These are phyloP conservation scores for Leucoraja erinaceus DNA, from an alignment of 2,113 vertebrate species.

Conservation along the genomic window DNA sequence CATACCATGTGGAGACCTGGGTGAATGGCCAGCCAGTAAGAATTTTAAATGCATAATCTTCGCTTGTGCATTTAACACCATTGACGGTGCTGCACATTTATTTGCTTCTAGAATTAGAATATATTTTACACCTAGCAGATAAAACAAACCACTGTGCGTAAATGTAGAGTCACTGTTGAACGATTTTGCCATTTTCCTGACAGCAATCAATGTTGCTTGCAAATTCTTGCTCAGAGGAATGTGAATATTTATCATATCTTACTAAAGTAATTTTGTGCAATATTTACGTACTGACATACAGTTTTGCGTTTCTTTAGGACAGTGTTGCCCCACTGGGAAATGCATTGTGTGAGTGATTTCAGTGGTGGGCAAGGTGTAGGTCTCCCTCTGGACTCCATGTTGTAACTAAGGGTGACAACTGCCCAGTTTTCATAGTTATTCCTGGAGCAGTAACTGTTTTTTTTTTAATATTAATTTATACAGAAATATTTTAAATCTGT, in stretches of 20 bases:
- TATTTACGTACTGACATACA: neutral
- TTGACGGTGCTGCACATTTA: no score
- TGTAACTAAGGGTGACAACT: neutral
- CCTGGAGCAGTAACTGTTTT: neutral
- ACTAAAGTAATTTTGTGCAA: neutral
- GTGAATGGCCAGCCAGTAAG: no score
- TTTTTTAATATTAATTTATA: neutral
- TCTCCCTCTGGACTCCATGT: no score
- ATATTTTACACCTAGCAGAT: neutral
- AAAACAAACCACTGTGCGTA: neutral
- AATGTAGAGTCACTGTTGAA: neutral
- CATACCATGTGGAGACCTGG: no score
- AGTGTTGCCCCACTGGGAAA: neutral
- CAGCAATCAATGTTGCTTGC: neutral
- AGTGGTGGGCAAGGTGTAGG: neutral
- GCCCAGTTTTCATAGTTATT: neutral
- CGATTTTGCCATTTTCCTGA: neutral
- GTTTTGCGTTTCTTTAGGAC: neutral
- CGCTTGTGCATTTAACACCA: no score
- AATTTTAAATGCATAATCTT: no score
- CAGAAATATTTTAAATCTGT: neutral
- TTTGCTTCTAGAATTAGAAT: no score
- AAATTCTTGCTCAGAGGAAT: neutral
- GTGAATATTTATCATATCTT: neutral
- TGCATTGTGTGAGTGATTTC: neutral